Evolutionary conservation across 2,797 vertebrate species (phyloP).

Genomic region (Enteromius fasciolatus): DNA sequence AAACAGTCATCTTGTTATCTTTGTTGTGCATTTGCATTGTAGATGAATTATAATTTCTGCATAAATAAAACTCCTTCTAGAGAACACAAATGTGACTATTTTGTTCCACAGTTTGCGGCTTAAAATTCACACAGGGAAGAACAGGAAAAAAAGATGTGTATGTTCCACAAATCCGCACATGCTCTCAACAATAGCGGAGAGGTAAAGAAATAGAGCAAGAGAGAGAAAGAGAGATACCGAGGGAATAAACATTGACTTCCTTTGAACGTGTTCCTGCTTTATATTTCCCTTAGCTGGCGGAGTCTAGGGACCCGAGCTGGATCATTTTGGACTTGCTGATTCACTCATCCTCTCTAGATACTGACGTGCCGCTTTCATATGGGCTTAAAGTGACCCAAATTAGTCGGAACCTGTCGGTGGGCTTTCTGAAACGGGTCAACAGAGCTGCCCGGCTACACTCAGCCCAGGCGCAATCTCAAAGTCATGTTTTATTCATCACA

Average conservation of each 20-base stretch:
- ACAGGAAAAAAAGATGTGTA: conserved; percentile 14
- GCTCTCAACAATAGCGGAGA: conserved; percentile 36
- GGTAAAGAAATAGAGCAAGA: conserved; percentile 51
- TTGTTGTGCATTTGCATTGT: conserved; percentile 70
- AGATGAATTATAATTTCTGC: conserved; percentile 64
- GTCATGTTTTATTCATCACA: conserved; percentile 53
- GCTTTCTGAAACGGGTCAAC: conserved; percentile 29
- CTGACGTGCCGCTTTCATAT: conserved; percentile 3
- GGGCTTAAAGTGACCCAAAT: conserved; percentile 43
- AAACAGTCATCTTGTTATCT: conserved; percentile 57
- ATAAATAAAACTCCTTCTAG: conserved; percentile 64
- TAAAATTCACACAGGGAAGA: conserved; percentile 40
- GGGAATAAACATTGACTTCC: conserved; percentile 61
- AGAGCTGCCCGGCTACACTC: conserved; percentile 29
- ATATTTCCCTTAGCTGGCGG: conserved; percentile 41
- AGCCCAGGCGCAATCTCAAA: conserved; percentile 23
- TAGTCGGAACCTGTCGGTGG: conserved; percentile 22
- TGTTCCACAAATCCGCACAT: conserved; percentile 62
- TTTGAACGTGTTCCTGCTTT: conserved; percentile 56
- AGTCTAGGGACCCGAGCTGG: conserved; percentile 32
- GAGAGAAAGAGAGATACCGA: conserved; percentile 43
- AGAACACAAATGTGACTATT: conserved; percentile 42
- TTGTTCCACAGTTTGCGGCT: conserved; percentile 56
- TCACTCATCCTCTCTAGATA: conserved; percentile 34
- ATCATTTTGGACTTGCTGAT: conserved; percentile 49